Base-by-base conservation (phyloP, 1,140 invertebrate genomes). In the Chlorops oryzae region DNA sequence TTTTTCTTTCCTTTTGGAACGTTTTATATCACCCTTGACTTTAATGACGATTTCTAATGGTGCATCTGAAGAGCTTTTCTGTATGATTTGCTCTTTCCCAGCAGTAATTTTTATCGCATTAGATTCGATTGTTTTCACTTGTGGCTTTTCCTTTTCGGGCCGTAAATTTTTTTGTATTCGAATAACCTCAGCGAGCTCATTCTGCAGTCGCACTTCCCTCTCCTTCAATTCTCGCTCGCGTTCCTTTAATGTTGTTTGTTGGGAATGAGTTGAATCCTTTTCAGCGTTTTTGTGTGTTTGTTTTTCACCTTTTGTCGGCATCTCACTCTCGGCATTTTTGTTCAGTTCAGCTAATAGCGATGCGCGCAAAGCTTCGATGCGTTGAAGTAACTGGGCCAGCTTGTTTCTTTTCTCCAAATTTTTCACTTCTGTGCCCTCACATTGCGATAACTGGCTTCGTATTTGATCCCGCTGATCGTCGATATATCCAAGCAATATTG, bases 41-140 rank as follows among this genome's bases (percentile, higher is more conserved):
- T 69, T 68, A 3, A 69, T 69, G 12, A 69, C 57, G 15, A 69
- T 66, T 46, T 69, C 62, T 5, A 69, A 23, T 0, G 65, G 65
- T 1, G 55, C 50, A 1, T 63, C 60, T 0, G 7, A n/a, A 9
- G 35, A 32, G 40, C n/a, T 37, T 51, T 44, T 35, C 22, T 10
- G 22, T n/a, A 28, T 37, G 24, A 7, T 43, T 32, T 13, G 6
- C 35, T 37, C 37, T 24, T 25, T 43, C 13, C 4, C 24, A 27
- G 18, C n/a, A 35, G 32, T 10, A 32, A 20, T 18, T 12, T n/a
- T 41, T 41, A 22, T 28, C 27, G 28, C 13, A 10, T 32, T 32
- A 10, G n/a, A 3, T 47, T 18, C 12, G 25, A 4, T 47, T 18
- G 3, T 32, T 21, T 47, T 13, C 17, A 40, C 10, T 32, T 40